Evolutionary conservation across 2,888 invertebrate genomes (phyloP).

Genomic region (Alloplasta piceator): DNA sequence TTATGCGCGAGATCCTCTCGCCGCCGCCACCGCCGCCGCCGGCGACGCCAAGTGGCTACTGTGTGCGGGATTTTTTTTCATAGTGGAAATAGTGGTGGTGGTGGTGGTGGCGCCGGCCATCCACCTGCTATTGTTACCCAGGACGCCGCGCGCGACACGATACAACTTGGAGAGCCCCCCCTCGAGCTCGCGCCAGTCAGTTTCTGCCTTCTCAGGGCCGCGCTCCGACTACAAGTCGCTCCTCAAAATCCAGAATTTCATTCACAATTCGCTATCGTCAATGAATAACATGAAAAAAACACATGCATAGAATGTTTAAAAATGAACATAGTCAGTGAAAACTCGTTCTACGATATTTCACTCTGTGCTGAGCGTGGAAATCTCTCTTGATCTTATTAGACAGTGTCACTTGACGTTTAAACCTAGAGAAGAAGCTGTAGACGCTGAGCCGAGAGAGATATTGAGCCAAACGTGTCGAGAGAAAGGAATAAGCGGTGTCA

Average conservation of each 20-base stretch:
- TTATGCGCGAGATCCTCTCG: constrained; percentile 22
- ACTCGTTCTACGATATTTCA: neutral
- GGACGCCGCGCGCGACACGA: constrained; percentile 39
- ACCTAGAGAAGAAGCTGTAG: neutral
- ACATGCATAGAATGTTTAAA: neutral
- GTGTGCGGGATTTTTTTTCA: neutral
- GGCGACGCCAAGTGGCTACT: constrained; percentile 20
- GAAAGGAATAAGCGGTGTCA: constrained; percentile 38
- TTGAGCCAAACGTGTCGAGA: constrained; percentile 7
- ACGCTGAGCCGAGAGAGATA: neutral
- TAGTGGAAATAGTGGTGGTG: constrained; percentile 7
- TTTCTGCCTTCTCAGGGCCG: constrained; percentile 53
- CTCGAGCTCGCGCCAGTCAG: constrained; percentile 44
- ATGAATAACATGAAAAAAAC: neutral
- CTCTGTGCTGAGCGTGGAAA: neutral
- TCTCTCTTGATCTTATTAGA: too few species aligned
- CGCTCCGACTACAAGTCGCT: too few species aligned
- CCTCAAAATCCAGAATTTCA: too few species aligned
- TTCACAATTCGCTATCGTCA: too few species aligned
- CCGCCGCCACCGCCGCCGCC: constrained; percentile 12
- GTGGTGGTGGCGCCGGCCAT: constrained; percentile 56
- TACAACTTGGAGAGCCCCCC: neutral
- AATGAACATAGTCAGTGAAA: neutral
- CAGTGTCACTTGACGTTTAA: neutral
- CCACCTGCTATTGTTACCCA: constrained; percentile 60